phyloP scores from a whole-genome alignment of 2,797 vertebrate genomes.

The Arnoldichthys spilopterus region DNA sequence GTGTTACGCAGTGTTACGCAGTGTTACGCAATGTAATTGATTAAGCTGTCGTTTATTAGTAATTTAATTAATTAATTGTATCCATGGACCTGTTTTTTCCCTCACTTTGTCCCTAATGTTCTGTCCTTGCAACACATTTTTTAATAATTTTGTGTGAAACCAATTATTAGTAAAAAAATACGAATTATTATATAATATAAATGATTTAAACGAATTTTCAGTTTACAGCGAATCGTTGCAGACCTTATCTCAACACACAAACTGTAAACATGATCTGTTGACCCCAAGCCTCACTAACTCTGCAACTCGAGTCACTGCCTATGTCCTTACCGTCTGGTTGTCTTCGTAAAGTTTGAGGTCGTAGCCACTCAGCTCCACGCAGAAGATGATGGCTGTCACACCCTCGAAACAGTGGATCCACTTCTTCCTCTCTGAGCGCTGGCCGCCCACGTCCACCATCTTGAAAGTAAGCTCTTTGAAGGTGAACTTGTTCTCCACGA shows the following conservation, averaged over 20 bases:
- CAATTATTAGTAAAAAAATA: too few relatives aligned
- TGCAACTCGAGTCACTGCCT: neutral
- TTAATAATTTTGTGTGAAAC: neutral
- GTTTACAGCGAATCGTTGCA: too few relatives aligned
- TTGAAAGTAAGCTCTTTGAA: slow-evolving; percentile 99
- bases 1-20: too few relatives aligned
- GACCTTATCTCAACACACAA: too few relatives aligned
- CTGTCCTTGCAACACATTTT: neutral
- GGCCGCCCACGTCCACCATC: slow-evolving; percentile 99
- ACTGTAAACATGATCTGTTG: too few relatives aligned
- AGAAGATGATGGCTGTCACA: slow-evolving; percentile 99
- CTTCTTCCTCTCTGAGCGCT: slow-evolving; percentile 97
- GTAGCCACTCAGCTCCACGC: slow-evolving; percentile 97
- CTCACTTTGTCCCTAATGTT: neutral
- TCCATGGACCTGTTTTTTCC: neutral
- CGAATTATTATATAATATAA: too few relatives aligned
- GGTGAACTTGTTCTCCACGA: slow-evolving; percentile 99
- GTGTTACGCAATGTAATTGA: too few relatives aligned
- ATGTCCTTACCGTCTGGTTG: slow-evolving; percentile 94
- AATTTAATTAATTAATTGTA: neutral
- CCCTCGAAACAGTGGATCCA: slow-evolving; percentile 99
- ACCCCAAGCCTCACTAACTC: too few relatives aligned
- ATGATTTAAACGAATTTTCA: too few relatives aligned
- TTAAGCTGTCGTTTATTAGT: neutral
- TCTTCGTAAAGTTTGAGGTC: slow-evolving; percentile 99